These are phyloP conservation scores for Centruroides sculpturatus DNA, from an alignment of 1,140 invertebrate genomes.

Conservation along the genomic window DNA sequence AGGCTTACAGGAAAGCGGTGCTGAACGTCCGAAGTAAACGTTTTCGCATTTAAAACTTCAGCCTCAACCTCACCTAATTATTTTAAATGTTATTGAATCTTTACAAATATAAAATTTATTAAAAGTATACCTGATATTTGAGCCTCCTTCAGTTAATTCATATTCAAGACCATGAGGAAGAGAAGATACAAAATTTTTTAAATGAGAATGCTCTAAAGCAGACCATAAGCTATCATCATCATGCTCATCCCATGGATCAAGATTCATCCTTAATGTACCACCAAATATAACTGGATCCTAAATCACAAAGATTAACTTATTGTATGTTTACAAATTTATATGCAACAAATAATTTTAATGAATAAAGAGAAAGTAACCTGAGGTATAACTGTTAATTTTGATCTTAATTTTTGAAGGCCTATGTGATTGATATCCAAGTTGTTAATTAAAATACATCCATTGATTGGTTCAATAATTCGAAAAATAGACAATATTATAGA, in stretches of 20 bases:
- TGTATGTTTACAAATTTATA: too few relatives aligned
- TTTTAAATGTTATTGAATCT: too few relatives aligned
- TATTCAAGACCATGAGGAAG: conserved; percentile 30
- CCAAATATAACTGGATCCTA: conserved; percentile 72
- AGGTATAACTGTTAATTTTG: conserved; percentile 76
- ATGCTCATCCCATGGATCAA: conserved; percentile 38
- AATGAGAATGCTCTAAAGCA: conserved; percentile 58
- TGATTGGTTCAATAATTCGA: conserved; percentile 27
- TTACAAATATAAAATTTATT: too few relatives aligned
- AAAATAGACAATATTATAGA: conserved; percentile 30
- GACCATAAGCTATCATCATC: conserved; percentile 66
- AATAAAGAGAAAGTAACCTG: conserved; percentile 33
- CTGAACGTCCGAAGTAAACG: too few relatives aligned
- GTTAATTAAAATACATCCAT: conserved; percentile 29
- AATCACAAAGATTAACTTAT: not conserved
- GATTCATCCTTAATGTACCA: conserved; percentile 45
- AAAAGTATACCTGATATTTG: conserved; percentile 24
- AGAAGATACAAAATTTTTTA: conserved; percentile 58
- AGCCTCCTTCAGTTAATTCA: conserved; percentile 33
- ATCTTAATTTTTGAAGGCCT: conserved; percentile 65
- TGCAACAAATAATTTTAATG: not conserved
- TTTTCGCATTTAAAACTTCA: too few relatives aligned
- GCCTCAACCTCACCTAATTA: too few relatives aligned
- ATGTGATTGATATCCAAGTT: conserved; percentile 26
- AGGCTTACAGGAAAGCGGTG: too few relatives aligned